phyloP scores from a whole-genome alignment of 2,888 invertebrate species.

The Tinea semifulvella region DNA sequence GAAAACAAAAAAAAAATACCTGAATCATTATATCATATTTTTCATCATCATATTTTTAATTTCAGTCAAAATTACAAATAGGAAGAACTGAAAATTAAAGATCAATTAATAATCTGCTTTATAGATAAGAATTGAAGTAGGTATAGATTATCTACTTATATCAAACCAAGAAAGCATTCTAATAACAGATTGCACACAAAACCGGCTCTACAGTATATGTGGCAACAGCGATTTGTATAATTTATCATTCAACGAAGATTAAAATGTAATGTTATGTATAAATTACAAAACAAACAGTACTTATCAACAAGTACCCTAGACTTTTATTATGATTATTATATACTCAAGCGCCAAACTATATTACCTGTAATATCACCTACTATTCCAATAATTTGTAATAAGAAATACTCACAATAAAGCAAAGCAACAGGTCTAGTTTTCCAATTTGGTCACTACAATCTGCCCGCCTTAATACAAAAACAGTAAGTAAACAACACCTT shows the following conservation, averaged over 20 bases:
- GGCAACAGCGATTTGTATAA: background rate
- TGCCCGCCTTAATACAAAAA: background rate
- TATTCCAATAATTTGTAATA: background rate
- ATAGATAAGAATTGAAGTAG: too few relatives aligned
- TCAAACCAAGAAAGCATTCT: background rate
- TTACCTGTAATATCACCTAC: background rate
- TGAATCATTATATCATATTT: too few relatives aligned
- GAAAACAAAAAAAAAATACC: too few relatives aligned
- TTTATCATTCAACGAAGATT: constrained; percentile 3
- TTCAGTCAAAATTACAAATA: too few relatives aligned
- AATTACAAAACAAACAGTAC: background rate
- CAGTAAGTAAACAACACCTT: constrained; percentile 1
- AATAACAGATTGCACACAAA: background rate
- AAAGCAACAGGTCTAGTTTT: background rate
- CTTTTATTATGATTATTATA: background rate
- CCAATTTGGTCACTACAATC: background rate
- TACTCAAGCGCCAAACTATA: too few relatives aligned
- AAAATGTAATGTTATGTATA: constrained; percentile 5
- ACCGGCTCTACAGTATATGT: constrained; percentile 1
- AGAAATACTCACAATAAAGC: background rate
- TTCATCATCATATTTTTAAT: too few relatives aligned
- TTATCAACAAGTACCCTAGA: background rate
- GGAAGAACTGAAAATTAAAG: too few relatives aligned
- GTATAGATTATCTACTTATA: too few relatives aligned
- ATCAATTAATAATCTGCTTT: too few relatives aligned